Base-by-base conservation (phyloP, 1,140 invertebrate genomes). In the Dreissena rostriformis region DNA sequence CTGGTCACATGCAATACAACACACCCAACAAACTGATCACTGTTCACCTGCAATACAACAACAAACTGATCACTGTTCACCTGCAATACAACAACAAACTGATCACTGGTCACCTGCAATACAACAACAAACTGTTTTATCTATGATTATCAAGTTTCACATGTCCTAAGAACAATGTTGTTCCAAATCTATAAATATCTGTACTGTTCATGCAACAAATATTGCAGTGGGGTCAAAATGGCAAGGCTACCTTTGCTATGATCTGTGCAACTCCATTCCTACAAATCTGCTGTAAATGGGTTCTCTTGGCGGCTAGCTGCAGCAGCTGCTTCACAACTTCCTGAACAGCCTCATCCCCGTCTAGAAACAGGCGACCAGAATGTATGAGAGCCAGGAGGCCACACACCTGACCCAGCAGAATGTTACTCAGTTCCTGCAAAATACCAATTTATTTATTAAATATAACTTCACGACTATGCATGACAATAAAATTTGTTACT, bases 341-440 rank as follows among this genome's bases (percentile, higher is more conserved):
- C 12, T 55, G 22, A 24, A 88, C 15, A 15, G 77, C 82, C 19
- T 77, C 79, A 28, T 66, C 22, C 65, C 70, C 65, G 17, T 26
- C 29, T 63, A 51, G 24, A 19, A 61, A 84, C 19, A 85, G 22
- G 70, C 74, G 82, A 15, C 84, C 87, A 51, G 88, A 82, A 55
- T 87, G 84, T 8, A 89, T 66, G 26, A 89, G 28, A 49, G 79
- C 57, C 12, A 85, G 72, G n/a, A 82, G 76, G 6, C 84, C 88
- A 84, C 86, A 84, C 1, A 84, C 87, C 61, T 72, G 68, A n/a
- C 87, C 87, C 28, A 88, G 77, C 55, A 29, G 57, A 15, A 82
- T 78, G 49, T 72, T 82, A 14, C 87, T 82, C 61, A 80, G 55
- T 17, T 87, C 87, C 87, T 88, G 28, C 73, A 66, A 68, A 29